Evolutionary conservation across 2,888 invertebrate genomes (phyloP), one percentile per base, ranked within the genome.

Genomic region (Drosophila niveifrons): DNA sequence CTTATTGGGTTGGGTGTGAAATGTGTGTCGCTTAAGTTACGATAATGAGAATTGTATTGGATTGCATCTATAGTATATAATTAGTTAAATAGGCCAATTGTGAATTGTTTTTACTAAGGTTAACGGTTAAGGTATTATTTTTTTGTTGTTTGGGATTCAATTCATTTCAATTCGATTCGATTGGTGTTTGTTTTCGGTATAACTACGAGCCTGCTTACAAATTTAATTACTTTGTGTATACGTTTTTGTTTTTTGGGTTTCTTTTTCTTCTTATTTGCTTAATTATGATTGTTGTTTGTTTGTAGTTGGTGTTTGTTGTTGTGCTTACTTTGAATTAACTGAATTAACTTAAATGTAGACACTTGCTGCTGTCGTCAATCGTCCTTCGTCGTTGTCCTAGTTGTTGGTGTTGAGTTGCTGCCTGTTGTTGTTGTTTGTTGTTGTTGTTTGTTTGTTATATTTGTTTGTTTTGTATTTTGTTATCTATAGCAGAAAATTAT

Each of bases 401-500:
- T 18, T 34, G 41, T 77, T 44, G 64, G 53, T 62, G 28, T 28
- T 59, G 50, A 41, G 58, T 31, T 56, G 47, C 41, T 61, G 46
- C 23, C 53, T 50, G 48, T 68, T 61, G 52, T 62, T 66, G 51
- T n/a, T 76, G 53, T 58, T 51, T n/a, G 55, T 41, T 57, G 50
- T 72, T 56, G 31, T 47, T 56, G 17, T 50, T 23, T 43, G 7
- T 62, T 61, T 52, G 68, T 64, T 39, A 63, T 56, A 46, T 34
- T 61, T 57, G 61, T 57, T 64, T 48, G 57, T 56, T n/a, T 46
- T 47, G 8, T 50, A 6, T 23, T 15, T 47, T 7, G 44, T 28
- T 56, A 53, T 64, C 11, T 69, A 79, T 82, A 87, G 84, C 87
- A 82, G 82, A 87, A 82, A 82, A 87, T 87, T 82, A 87, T 78